A percentile compares a stretch with the other conserved stretches of the same genome.
Conservation (phyloP, 2,888 invertebrate species). For the Napeogenes sylphis region DNA sequence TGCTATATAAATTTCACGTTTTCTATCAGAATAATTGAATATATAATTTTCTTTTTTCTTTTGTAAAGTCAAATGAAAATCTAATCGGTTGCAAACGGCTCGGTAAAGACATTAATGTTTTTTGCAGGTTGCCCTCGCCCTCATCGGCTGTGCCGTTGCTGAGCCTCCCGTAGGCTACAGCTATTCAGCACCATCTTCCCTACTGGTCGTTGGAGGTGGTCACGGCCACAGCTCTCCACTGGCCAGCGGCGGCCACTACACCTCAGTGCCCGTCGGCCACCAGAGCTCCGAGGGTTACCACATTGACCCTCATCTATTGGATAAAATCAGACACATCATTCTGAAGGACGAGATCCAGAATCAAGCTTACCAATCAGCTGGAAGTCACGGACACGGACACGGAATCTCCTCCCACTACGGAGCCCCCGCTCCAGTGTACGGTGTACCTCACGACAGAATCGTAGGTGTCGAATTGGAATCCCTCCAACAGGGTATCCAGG, state of each 20-base stretch:
- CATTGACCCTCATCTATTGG: constrained; percentile 87
- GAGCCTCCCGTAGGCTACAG: constrained; percentile 85
- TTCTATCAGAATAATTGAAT: neutral
- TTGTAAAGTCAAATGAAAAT: too few species aligned
- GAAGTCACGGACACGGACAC: constrained; percentile 64
- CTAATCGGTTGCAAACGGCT: neutral
- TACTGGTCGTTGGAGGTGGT: constrained; percentile 59
- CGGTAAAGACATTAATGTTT: constrained; percentile 20
- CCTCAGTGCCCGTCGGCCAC: constrained; percentile 85
- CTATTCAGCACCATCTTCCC: constrained; percentile 82
- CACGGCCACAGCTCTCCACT: constrained; percentile 50
- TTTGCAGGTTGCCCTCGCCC: constrained; percentile 81
- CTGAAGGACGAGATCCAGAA: constrained; percentile 85
- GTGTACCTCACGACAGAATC: constrained; percentile 82
- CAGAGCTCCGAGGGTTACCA: constrained; percentile 89
- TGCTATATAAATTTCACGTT: constrained; percentile 1
- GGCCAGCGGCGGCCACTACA: constrained; percentile 85
- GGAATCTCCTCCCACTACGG: constrained; percentile 83
- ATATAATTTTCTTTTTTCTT: neutral
- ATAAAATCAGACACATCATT: constrained; percentile 90
- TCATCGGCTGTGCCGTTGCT: constrained; percentile 85
- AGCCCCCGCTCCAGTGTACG: constrained; percentile 82
- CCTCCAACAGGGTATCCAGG: constrained; percentile 90
- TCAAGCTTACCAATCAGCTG: constrained; percentile 71
- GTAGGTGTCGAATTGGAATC: constrained; percentile 91